These are phyloP conservation scores for Chlamydotis undulata DNA, from an alignment of 2,113 vertebrate species.

Conservation along the genomic window DNA sequence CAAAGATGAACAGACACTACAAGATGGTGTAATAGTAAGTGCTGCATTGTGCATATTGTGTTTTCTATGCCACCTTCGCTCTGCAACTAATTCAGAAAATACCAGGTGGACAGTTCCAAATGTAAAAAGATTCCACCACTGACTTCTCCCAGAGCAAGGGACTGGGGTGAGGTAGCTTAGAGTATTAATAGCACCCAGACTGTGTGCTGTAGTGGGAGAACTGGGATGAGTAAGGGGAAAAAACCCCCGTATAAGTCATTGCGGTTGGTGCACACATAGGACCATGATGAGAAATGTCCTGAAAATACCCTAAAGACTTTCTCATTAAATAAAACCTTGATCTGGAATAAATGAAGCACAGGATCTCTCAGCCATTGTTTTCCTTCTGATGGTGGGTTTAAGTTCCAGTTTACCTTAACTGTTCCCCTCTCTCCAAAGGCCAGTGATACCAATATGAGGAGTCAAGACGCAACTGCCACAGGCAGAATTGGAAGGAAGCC, in stretches of 20 bases:
- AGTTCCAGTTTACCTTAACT: not conserved
- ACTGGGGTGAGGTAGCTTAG: not conserved
- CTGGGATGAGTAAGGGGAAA: not conserved
- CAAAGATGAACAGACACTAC: constrained; percentile 75
- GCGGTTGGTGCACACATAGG: not conserved
- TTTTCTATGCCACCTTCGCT: not conserved
- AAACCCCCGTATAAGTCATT: not conserved
- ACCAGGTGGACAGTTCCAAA: not conserved
- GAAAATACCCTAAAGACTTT: not conserved
- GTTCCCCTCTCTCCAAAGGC: constrained; percentile 67
- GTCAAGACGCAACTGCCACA: constrained; percentile 66
- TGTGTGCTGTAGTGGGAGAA: not conserved
- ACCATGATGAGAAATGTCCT: not conserved
- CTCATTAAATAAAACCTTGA: not conserved
- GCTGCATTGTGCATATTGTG: not conserved
- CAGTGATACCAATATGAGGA: constrained; percentile 74
- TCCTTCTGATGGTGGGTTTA: not conserved
- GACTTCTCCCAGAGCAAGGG: not conserved
- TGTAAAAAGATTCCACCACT: not conserved
- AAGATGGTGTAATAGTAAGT: constrained; percentile 83
- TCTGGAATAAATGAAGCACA: not conserved
- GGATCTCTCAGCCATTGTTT: not conserved
- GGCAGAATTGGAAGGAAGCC: constrained; percentile 65
- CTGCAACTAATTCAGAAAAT: not conserved
- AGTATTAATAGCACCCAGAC: not conserved